A percentile compares a stretch with the other conserved stretches of the same genome.
Conservation (phyloP, 2,888 invertebrate species). For the Tenthredo mesomela region DNA sequence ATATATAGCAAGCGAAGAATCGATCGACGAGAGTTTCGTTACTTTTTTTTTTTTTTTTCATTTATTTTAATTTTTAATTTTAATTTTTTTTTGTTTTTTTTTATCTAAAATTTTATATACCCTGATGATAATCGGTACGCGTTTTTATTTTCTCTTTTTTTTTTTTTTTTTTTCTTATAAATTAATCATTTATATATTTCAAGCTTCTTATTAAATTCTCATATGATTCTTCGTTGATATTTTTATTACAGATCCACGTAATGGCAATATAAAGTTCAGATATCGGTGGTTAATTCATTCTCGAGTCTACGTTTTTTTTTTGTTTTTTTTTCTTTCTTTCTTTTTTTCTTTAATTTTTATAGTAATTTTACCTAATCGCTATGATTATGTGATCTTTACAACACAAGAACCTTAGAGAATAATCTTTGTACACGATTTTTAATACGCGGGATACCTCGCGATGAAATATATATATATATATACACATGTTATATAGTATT, state of each 20-base stretch:
- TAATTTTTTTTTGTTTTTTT: too few relatives aligned
- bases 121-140: background rate
- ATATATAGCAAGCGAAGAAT: background rate
- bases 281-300: constrained; percentile 74
- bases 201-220: background rate
- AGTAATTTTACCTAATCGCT: constrained; percentile 75
- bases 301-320: constrained; percentile 64
- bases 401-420: constrained; percentile 77
- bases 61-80: background rate
- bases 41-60: background rate
- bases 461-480: background rate
- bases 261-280: constrained; percentile 75
- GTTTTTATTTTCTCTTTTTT: background rate
- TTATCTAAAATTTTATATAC: background rate
- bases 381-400: constrained; percentile 78
- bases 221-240: constrained; percentile 32
- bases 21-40: background rate
- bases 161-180: background rate
- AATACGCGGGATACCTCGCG: constrained; percentile 31
- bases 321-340: constrained; percentile 68
- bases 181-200: background rate
- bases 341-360: constrained; percentile 61
- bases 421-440: constrained; percentile 75
- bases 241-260: constrained; percentile 54
- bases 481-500: too few relatives aligned